phyloP scores from a whole-genome alignment of 2,888 invertebrate species.

The Drosophila buzzatii region DNA sequence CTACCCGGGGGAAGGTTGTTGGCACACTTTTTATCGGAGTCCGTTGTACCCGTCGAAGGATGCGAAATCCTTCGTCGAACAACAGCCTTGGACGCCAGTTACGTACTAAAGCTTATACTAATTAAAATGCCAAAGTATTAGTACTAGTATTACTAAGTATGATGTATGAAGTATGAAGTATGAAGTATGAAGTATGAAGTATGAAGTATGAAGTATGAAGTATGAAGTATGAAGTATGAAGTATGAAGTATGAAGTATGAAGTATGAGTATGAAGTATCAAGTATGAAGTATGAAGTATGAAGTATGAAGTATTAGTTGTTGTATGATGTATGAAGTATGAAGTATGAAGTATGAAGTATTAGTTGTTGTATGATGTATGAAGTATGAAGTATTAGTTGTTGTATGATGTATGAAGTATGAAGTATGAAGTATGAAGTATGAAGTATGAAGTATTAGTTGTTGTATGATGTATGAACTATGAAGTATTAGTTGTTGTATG shows the following conservation, averaged over 20 bases:
- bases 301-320: conserved; percentile 9
- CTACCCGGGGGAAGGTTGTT: conserved; percentile 57
- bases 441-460: no score
- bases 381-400: no score
- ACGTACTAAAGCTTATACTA: not conserved
- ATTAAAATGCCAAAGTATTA: not conserved
- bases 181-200: not conserved
- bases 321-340: no score
- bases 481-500: no score
- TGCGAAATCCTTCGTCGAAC: conserved; percentile 30
- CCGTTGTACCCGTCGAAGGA: conserved; percentile 54
- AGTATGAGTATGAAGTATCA: not conserved
- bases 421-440: no score
- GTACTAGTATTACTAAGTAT: not conserved
- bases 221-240: conserved; percentile 1
- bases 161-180: not conserved
- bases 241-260: conserved; percentile 3
- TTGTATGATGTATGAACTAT: no score
- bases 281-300: conserved; percentile 3
- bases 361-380: no score
- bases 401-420: no score
- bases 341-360: no score
- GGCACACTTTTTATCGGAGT: conserved; percentile 61
- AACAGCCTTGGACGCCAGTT: conserved; percentile 46
- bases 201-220: not conserved